Evolutionary conservation across 2,888 invertebrate species (phyloP).

Genomic region (Drosophila gaucha): DNA sequence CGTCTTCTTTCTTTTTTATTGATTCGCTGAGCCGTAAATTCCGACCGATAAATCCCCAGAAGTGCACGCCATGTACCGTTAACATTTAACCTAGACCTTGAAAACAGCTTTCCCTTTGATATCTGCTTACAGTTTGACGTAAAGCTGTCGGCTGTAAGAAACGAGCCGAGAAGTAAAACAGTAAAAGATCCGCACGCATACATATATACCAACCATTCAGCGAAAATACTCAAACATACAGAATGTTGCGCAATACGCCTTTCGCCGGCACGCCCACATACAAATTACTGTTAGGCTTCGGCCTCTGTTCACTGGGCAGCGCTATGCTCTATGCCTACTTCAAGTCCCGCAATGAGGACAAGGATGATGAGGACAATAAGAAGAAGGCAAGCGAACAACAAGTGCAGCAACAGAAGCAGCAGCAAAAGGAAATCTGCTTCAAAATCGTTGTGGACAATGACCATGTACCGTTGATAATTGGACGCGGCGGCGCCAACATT

Average conservation of each 20-base stretch:
- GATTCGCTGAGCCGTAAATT: slow-evolving; percentile 10
- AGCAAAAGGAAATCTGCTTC: slow-evolving; percentile 85
- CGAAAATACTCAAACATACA: slow-evolving; percentile 22
- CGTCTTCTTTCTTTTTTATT: slow-evolving; percentile 23
- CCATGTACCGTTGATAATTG: slow-evolving; percentile 88
- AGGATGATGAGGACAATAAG: slow-evolving; percentile 62
- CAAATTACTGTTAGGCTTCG: slow-evolving; percentile 88
- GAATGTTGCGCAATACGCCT: slow-evolving; percentile 80
- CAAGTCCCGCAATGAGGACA: slow-evolving; percentile 87
- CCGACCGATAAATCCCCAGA: neutral
- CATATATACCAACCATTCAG: slow-evolving; percentile 2
- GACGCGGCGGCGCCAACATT: slow-evolving; percentile 91
- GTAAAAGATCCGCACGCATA: slow-evolving; percentile 1
- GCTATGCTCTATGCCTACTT: slow-evolving; percentile 89
- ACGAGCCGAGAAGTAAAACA: neutral
- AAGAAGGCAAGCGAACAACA: slow-evolving; percentile 28
- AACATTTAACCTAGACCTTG: slow-evolving; percentile 8
- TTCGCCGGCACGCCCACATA: slow-evolving; percentile 82
- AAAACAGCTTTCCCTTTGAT: slow-evolving; percentile 10
- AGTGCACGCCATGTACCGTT: slow-evolving; percentile 23
- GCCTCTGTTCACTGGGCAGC: slow-evolving; percentile 89
- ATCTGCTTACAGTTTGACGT: slow-evolving; percentile 42
- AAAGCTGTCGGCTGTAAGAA: slow-evolving; percentile 4
- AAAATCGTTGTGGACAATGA: slow-evolving; percentile 88
- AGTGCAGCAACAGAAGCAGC: slow-evolving; percentile 33